Evolutionary conservation across 2,113 vertebrate genomes (phyloP), one percentile per base, ranked within the genome.

Genomic region (Azemiops feae): DNA sequence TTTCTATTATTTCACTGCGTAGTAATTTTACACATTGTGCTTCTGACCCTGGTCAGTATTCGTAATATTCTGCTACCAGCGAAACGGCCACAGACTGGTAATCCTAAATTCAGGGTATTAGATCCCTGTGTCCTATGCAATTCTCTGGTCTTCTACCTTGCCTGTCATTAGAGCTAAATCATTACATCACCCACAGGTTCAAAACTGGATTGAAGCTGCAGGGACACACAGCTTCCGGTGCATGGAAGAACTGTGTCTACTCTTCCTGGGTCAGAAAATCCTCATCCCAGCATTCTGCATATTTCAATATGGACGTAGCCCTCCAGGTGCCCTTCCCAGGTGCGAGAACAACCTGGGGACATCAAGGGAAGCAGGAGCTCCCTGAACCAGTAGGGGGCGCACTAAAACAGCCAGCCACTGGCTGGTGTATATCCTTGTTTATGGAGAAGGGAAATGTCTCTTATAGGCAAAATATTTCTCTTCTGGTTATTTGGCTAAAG

Each of bases 331-430:
- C 10, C 4, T 60, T 64, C 52, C 12, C 92, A 25, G 43, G n/a
- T 45, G 22, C 22, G 2, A 5, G 12, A 30, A 5, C 43, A 58
- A 58, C 54, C 50, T 30, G 3, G 23, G 27, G 23, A 9, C 6
- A 16, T 16, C 45, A 50, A 8, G 30, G 39, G 4, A 3, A 0
- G 30, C 0, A 18, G 30, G 0, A 2, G 9, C 23, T 34, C 39
- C 87, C 39, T 22, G 30, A 20, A 55, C 93, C 96, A 95, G 95
- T 92, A 96, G 94, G 92, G 95, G 91, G 93, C 95, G 95, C 95
- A 94, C 92, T 89, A 20, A 95, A 95, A 89, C 87, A 92, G 25
- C 47, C 34, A 89, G 87, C 74, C 0, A 23, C 1, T 0, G 0
- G n/a, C 52, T 92, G 64, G 18, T 47, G 93, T 58, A 57, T 85